Base-by-base conservation (phyloP, 2,888 invertebrate genomes). In the Ectemnius cavifrons region DNA sequence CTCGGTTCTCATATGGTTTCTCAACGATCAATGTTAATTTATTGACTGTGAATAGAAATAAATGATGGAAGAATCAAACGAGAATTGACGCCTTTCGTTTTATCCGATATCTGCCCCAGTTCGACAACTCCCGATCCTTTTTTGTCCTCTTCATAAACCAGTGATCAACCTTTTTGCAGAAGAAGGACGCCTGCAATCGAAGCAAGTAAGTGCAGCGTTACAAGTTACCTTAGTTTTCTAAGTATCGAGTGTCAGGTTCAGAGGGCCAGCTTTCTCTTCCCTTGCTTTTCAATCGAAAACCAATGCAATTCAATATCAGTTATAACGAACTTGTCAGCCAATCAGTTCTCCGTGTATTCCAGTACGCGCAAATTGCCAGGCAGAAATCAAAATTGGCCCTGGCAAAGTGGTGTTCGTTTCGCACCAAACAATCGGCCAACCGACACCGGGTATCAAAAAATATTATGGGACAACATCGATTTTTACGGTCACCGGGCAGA, bases 21-120 rank as follows among this genome's bases (percentile, higher is more conserved):
- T 75, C 79, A 84, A 82, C 37, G 83, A 82, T 85, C 84, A 86
- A 83, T 88, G 87, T 87, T 88, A 88, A 88, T 88, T 88, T 88
- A 88, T 88, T 88, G 86, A 88, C 87, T 88, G 88, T 88, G 88
- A 86, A 88, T 88, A 88, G 86, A 88, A 88, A 88, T 88, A 88
- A 87, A 88, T 80, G 81, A 85, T 80, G 83, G 79, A 85, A 80
- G 77, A 83, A 71, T 75, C 71, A 79, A 81, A 71, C 23, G 49
- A 60, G 56, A 58, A 27, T 46, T 4, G 66, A 18, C 52, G 52
- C 14, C 37, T 37, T 6, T 11, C 11, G 37, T 37, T 11, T 37
- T 37, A 37, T 8, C 8, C 37, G 37, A 37, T 37, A 37, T 37
- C 37, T 37, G 8, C 11, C 37, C 8, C 8, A 6, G 37, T 37